Evolutionary conservation across 1,140 invertebrate genomes (phyloP).

Genomic region (Scaptomyza pallida): DNA sequence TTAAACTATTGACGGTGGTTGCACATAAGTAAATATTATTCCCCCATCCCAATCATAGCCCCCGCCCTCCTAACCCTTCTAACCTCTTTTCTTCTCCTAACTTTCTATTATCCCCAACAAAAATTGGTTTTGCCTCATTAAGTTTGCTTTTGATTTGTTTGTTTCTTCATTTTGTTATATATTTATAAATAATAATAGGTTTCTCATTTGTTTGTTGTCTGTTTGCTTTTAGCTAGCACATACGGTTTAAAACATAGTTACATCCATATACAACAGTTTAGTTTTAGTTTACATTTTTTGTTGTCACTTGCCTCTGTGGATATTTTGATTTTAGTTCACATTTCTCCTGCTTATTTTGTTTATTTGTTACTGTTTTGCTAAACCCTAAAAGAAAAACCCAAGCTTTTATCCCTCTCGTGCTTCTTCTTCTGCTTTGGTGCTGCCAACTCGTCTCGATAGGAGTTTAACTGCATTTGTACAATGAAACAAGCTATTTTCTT

Average conservation of each 20-base stretch:
- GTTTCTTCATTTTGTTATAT: conserved; percentile 11
- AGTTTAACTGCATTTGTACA: conserved; percentile 44
- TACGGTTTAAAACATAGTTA: conserved; percentile 41
- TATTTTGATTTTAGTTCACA: conserved; percentile 32
- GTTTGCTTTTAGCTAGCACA: conserved; percentile 67
- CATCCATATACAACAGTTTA: conserved; percentile 8
- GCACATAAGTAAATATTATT: conserved; percentile 67
- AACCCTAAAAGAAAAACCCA: too few species aligned
- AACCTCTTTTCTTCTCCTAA: conserved; percentile 4
- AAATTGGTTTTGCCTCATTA: conserved; percentile 29
- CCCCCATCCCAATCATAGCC: not conserved
- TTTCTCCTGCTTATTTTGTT: conserved; percentile 15
- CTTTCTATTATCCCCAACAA: not conserved
- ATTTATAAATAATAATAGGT: conserved; percentile 36
- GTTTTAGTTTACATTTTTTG: conserved; percentile 28
- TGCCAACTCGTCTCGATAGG: conserved; percentile 18
- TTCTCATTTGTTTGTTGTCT: conserved; percentile 42
- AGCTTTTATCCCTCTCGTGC: not conserved
- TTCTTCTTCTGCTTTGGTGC: conserved; percentile 26
- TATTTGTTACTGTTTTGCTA: conserved; percentile 23
- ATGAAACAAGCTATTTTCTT: conserved; percentile 38
- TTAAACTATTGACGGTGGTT: conserved; percentile 76
- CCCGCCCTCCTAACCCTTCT: not conserved
- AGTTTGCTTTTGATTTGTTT: conserved; percentile 24
- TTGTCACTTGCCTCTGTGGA: conserved; percentile 46